Base-by-base conservation (phyloP, 1,140 invertebrate species). In the Pseudomyrmex dendroicus region DNA sequence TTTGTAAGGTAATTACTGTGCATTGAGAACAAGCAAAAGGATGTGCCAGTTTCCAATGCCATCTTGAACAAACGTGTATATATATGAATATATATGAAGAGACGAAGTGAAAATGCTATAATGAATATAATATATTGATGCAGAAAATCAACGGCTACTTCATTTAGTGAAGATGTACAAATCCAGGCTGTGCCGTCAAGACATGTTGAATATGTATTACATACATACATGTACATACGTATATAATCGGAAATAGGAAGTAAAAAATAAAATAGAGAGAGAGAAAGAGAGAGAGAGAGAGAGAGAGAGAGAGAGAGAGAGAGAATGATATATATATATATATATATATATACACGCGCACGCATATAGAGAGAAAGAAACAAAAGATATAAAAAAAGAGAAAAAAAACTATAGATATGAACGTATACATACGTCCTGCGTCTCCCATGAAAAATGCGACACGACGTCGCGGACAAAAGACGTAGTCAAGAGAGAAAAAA, bases 121-220 rank as follows among this genome's bases (percentile, higher is more conserved):
- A 35, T 87, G 83, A 84, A 73, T 77, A 78, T 62, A 87, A 88
- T n/a, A n/a, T n/a, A n/a, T 74, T 35, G 84, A 88, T 88, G 87
- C 87, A 88, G 82, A 88, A 87, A 87, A 88, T 85, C 59, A 70
- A 73, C 56, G 22, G 63, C 86, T 88, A 88, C 25, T 35, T 35
- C 35, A 35, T 35, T 35, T 72, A 61, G 73, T 85, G 86, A 82
- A 66, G 78, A 87, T 77, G 83, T 86, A 84, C 84, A 70, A 86
- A 44, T 76, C 73, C 74, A 84, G 84, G 82, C 84, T 48, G 82
- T 87, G 77, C 84, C 87, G 86, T 86, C 61, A 72, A 84, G 54
- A 77, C 35, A 73, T 57, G 52, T 72, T n/a, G 48, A 63, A 82
- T 85, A 82, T 82, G 50, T 73, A 74, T 66, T 12, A 68, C 56